phyloP scores from a whole-genome alignment of 2,113 vertebrate species.

The Stegastes partitus region DNA sequence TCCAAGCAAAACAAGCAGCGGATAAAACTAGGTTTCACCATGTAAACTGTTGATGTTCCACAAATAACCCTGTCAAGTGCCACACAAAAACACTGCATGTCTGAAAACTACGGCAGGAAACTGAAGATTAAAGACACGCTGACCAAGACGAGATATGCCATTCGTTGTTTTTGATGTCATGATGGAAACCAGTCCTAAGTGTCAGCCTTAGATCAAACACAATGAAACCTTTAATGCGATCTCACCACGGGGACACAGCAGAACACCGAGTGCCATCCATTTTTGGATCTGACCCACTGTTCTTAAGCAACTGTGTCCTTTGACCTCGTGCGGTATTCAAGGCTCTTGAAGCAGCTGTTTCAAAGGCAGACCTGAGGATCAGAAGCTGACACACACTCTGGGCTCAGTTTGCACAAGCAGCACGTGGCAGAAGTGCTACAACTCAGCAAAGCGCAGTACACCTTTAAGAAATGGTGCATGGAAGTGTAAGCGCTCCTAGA shows the following conservation, averaged over 20 bases:
- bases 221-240: not conserved
- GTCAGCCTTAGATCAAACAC: not conserved
- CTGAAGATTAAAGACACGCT: not conserved
- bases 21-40: slow-evolving; percentile 50
- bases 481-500: not conserved
- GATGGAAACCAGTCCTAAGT: not conserved
- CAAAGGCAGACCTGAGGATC: slow-evolving; percentile 55
- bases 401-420: slow-evolving; percentile 51
- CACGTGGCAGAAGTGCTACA: slow-evolving; percentile 21
- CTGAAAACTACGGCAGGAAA: slow-evolving; percentile 10
- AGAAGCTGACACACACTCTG: not conserved
- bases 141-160: not conserved
- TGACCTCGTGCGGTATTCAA: slow-evolving; percentile 66
- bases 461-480: not conserved
- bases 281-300: slow-evolving; percentile 51
- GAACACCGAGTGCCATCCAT: slow-evolving; percentile 23
- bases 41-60: slow-evolving; percentile 52
- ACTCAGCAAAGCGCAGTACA: slow-evolving; percentile 1
- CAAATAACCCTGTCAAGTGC: slow-evolving; percentile 50
- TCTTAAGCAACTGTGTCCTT: slow-evolving; percentile 66
- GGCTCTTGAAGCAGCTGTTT: slow-evolving; percentile 73
- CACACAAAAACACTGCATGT: slow-evolving; percentile 13
- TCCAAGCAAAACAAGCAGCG: slow-evolving; percentile 58
- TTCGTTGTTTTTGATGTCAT: not conserved
- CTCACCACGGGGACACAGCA: slow-evolving; percentile 8